Base-by-base conservation (phyloP, 1,140 invertebrate species). In the Yoshiicerus persimilis region DNA sequence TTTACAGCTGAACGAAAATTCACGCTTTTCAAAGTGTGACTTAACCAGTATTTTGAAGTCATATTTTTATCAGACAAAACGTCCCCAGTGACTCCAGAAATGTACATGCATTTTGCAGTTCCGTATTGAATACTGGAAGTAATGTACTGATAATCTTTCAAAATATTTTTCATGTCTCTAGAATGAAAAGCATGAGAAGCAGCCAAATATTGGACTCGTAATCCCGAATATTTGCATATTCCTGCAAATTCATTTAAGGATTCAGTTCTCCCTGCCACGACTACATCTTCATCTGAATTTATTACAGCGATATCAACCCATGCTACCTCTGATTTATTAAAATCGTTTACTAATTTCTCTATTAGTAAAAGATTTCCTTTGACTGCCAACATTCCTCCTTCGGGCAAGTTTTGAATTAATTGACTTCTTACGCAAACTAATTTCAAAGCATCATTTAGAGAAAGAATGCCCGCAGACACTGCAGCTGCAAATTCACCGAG, bases 401-500 rank as follows among this genome's bases (percentile, higher is more conserved):
- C 36, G 16, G 25, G 38, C 25, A 84, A 30, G 13, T 23, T 39
- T 38, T 88, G 83, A 38, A 90, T 80, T 10, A 90, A 30, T 75
- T 84, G 27, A 38, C 87, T 88, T 77, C 89, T 84, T 30, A 16
- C 25, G 16, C 47, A 25, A 13, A 90, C 89, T 30, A 90, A 47
- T 27, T 77, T 70, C 9, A 88, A 30, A 20, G 86, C 86, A 23
- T 89, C 86, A 4, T 77, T 62, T 4, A 89, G 39, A 4, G 25
- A 64, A 1, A 90, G 20, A 20, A 90, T 62, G 27, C 89, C 89
- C 23, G 86, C 83, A n/a, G 75, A 38, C 1, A 86, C 83, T 4
- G 88, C 86, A 1, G 89, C 89, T 9, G 77, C 80, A 75, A 88
- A 90, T 88, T 90, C 89, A 2, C 89, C 89, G 10, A 89, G 62